Percentiles rank a stretch among this genome's conserved stretches.
Evolutionary conservation across 2,888 invertebrate genomes (phyloP).

Genomic region (Cepaea hortensis): DNA sequence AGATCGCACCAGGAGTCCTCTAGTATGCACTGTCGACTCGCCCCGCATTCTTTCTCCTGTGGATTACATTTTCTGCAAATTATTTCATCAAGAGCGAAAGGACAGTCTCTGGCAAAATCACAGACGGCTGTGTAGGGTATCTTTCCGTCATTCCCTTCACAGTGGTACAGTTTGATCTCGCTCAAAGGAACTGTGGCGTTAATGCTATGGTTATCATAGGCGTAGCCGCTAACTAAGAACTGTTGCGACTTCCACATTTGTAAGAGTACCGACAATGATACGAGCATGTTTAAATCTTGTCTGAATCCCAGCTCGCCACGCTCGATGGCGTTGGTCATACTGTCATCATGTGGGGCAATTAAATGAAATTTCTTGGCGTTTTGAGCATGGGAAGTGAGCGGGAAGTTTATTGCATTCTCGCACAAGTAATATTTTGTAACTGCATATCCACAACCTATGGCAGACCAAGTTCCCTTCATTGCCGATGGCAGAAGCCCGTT

Average conservation of each 20-base stretch:
- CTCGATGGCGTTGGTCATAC: background rate
- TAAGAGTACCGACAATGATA: background rate
- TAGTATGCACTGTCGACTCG: background rate
- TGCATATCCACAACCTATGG: background rate
- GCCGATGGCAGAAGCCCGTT: background rate
- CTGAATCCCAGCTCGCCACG: slow-evolving; percentile 3
- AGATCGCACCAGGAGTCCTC: background rate
- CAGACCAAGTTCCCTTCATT: background rate
- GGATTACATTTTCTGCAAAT: background rate
- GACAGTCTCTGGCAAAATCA: background rate
- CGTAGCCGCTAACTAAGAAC: background rate
- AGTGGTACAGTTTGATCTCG: background rate
- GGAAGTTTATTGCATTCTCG: background rate
- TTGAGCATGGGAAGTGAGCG: background rate
- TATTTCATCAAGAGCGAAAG: background rate
- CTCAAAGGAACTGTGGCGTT: background rate
- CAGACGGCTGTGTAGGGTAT: background rate
- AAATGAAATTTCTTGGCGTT: background rate
- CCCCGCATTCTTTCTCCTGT: background rate
- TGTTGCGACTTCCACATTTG: background rate
- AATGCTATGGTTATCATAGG: background rate
- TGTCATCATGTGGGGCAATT: background rate
- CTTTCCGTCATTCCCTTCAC: background rate
- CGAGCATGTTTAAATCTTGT: background rate
- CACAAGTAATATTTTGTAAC: background rate